phyloP scores from a whole-genome alignment of 2,113 vertebrate species.

The Gobius niger region DNA sequence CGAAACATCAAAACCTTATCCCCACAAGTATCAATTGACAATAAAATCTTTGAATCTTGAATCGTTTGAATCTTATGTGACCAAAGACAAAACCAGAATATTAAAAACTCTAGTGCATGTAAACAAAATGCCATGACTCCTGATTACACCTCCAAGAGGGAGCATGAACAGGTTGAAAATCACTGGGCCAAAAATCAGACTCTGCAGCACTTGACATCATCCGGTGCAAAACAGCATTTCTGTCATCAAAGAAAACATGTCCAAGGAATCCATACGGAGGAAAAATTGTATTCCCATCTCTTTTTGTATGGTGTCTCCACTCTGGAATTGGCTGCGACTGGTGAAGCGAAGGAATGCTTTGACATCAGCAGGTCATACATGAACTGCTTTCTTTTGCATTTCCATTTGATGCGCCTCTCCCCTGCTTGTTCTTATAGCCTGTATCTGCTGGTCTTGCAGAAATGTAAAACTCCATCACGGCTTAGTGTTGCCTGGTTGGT shows the following conservation, averaged over 20 bases:
- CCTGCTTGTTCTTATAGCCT: background rate
- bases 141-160: no score
- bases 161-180: no score
- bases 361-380: conserved; percentile 3
- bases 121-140: no score
- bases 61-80: no score
- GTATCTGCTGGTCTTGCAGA: conserved; percentile 10
- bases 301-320: background rate
- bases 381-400: conserved; percentile 1
- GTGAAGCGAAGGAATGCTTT: background rate
- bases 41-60: no score
- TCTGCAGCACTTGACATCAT: no score
- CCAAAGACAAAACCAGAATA: no score
- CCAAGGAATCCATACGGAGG: background rate
- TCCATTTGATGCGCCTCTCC: background rate
- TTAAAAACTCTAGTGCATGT: no score
- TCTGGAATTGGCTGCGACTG: background rate
- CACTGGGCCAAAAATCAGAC: no score
- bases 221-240: background rate
- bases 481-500: background rate
- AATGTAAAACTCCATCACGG: conserved; percentile 6
- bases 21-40: no score
- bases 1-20: no score
- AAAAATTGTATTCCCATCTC: background rate
- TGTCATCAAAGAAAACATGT: background rate